Evolutionary conservation across 1,140 invertebrate species (phyloP).

Genomic region (Drosophila pectinifera): DNA sequence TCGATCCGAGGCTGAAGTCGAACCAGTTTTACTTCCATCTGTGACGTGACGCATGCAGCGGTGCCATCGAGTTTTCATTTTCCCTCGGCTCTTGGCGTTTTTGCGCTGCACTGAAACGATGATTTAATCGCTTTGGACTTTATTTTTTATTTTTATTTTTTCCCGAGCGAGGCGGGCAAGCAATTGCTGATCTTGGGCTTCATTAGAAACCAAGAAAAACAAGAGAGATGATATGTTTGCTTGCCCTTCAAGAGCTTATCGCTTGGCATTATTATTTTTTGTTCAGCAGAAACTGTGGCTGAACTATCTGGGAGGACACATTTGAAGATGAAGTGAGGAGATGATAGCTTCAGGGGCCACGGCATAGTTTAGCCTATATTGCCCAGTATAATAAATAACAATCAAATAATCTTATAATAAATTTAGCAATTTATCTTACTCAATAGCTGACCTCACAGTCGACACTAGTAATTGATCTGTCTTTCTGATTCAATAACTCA

Average conservation of each 20-base stretch:
- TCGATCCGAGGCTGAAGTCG: slow-evolving; percentile 39
- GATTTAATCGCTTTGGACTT: slow-evolving; percentile 56
- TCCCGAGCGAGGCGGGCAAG: slow-evolving; percentile 12
- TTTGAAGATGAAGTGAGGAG: slow-evolving; percentile 13
- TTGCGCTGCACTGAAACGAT: slow-evolving; percentile 33
- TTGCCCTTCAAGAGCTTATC: slow-evolving; percentile 45
- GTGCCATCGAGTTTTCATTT: slow-evolving; percentile 37
- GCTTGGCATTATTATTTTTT: background rate
- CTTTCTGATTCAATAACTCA: slow-evolving; percentile 17
- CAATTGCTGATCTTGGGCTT: slow-evolving; percentile 42
- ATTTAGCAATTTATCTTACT: slow-evolving; percentile 19
- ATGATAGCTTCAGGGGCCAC: slow-evolving; percentile 12
- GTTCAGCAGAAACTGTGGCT: slow-evolving; percentile 5
- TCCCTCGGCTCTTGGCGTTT: slow-evolving; percentile 19
- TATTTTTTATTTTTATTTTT: slow-evolving; percentile 19
- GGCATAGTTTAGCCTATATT: background rate
- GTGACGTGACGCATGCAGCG: slow-evolving; percentile 73
- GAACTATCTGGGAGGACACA: slow-evolving; percentile 5
- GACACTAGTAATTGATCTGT: slow-evolving; percentile 22
- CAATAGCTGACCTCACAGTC: slow-evolving; percentile 24
- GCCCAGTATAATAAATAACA: too few relatives aligned
- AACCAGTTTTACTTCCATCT: slow-evolving; percentile 70
- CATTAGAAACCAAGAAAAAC: slow-evolving; percentile 26
- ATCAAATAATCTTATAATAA: background rate
- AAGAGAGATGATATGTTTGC: slow-evolving; percentile 25